Base-by-base conservation (phyloP, 2,888 invertebrate genomes). In the Bimastos eiseni region DNA sequence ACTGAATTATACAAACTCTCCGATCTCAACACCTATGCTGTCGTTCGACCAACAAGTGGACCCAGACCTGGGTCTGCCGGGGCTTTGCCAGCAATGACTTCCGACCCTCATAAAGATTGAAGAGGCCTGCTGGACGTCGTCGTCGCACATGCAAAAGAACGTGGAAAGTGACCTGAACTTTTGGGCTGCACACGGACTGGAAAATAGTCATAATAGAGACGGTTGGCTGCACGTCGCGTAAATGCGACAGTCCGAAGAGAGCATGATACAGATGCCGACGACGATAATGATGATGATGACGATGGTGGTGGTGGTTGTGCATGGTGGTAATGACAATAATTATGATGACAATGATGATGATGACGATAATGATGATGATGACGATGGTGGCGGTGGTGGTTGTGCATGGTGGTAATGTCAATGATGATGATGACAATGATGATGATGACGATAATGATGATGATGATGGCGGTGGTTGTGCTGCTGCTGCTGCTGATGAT, bases 221-320 rank as follows among this genome's bases (percentile, higher is more conserved):
- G 90, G 36, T 83, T 24, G n/a, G n/a, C n/a, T n/a, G n/a, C n/a
- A n/a, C n/a, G n/a, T n/a, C n/a, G n/a, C n/a, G n/a, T n/a, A 90
- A 38, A 15, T 21, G 37, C 83, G 86, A 30, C 37, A 38, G 8
- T 83, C 83, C 37, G 8, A 30, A 55, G 55, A 55, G 55, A 24
- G 24, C 55, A 55, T 11, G 2, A 24, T 4, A 55, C 24, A 55
- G 55, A 6, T 55, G 30, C 13, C 30, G 55, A 55, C 13, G 90
- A 90, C 38, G 84, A 90, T 90, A 86, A 90, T 90, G 90, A 86
- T 83, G 90, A 86, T 90, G 86, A 86, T 37, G 86, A 90, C 55
- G 90, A 86, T 83, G 90, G 34, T 70, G 90, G 55, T n/a, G n/a
- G n/a, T n/a, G n/a, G n/a, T n/a, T n/a, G n/a, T n/a, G 83, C 5